These are phyloP conservation scores for Plebejus argus DNA, from an alignment of 2,888 invertebrate genomes.

Conservation along the genomic window DNA sequence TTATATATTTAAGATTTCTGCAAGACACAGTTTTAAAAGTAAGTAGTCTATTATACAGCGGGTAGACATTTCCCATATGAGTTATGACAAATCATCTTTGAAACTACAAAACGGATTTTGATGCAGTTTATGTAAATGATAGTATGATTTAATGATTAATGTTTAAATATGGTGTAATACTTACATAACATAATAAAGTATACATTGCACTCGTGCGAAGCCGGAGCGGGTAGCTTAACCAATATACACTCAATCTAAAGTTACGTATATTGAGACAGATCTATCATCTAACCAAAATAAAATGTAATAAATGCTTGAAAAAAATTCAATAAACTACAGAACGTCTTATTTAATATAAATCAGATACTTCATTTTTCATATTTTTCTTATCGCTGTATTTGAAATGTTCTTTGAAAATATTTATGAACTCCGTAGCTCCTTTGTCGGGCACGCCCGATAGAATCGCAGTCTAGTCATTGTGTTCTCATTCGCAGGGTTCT, in stretches of 20 bases:
- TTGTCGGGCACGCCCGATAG: constrained; percentile 24
- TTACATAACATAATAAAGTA: no score
- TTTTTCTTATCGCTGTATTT: constrained; percentile 15
- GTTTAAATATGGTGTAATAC: no score
- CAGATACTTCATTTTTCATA: constrained; percentile 8
- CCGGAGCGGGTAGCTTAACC: no score
- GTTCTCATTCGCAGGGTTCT: constrained; percentile 23
- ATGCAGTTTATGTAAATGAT: neutral
- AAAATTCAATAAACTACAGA: neutral
- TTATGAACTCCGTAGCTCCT: constrained; percentile 19
- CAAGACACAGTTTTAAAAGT: no score
- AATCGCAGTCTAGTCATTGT: constrained; percentile 30
- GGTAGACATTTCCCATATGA: no score
- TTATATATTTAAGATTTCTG: no score
- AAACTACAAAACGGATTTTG: neutral
- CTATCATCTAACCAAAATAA: neutral
- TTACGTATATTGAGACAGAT: neutral
- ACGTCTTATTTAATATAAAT: neutral
- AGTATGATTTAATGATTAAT: no score
- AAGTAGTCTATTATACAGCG: no score
- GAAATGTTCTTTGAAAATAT: constrained; percentile 28
- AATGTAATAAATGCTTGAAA: neutral
- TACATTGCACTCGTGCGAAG: no score
- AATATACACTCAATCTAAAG: neutral
- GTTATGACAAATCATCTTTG: neutral